Conservation (phyloP, 2,113 vertebrate species). For the Chascanopsetta lugubris region DNA sequence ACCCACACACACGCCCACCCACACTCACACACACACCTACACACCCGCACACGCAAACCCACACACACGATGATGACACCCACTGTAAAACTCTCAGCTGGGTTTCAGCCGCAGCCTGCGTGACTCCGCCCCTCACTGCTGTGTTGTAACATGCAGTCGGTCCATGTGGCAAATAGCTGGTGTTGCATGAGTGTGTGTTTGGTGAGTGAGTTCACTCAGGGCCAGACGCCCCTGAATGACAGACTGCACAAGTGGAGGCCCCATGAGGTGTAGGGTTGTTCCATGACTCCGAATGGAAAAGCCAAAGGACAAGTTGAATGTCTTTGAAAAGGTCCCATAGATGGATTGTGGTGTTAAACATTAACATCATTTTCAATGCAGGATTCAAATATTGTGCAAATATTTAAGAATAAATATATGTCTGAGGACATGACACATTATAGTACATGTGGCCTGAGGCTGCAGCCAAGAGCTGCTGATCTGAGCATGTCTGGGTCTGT, state of each 20-base stretch:
- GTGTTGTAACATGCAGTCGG: background rate
- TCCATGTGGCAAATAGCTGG: background rate
- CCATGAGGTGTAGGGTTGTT: constrained; percentile 46
- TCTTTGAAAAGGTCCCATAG: constrained; percentile 60
- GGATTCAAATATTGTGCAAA: constrained; percentile 5
- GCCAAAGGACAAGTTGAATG: constrained; percentile 29
- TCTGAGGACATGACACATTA: background rate
- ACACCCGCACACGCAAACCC: too few species aligned
- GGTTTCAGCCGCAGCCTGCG: too few species aligned
- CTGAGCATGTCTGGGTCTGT: background rate
- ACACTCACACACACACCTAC: too few species aligned
- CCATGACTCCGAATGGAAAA: constrained; percentile 68
- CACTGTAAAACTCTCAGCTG: too few species aligned
- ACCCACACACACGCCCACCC: too few species aligned
- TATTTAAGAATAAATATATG: background rate
- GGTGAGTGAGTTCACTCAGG: constrained; percentile 24
- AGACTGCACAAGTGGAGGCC: constrained; percentile 33
- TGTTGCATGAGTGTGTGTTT: constrained; percentile 29
- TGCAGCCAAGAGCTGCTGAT: background rate
- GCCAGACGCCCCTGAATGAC: constrained; percentile 59
- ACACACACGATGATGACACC: too few species aligned
- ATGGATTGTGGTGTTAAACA: constrained; percentile 35
- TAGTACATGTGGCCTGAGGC: background rate
- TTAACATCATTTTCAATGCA: constrained; percentile 1
- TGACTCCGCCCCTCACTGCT: too few species aligned